A percentile compares a stretch with the other conserved stretches of the same genome.
Conservation (phyloP, 2,888 invertebrate species). For the Athrips mouffetella region DNA sequence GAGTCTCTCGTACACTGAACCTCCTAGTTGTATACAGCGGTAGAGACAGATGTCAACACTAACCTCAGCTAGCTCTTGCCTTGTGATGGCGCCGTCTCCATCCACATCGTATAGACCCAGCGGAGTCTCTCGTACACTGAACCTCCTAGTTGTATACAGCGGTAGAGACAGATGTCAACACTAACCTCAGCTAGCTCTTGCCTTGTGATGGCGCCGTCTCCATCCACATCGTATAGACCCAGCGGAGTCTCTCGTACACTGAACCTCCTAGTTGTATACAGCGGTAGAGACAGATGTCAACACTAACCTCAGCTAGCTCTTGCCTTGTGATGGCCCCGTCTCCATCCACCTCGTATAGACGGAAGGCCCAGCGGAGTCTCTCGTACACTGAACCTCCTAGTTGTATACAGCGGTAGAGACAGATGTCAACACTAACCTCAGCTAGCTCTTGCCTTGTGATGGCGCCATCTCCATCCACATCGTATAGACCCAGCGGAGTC, state of each 20-base stretch:
- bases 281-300: too few relatives aligned
- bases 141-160: too few relatives aligned
- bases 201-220: constrained; percentile 96
- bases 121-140: too few relatives aligned
- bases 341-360: constrained; percentile 96
- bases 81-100: constrained; percentile 96
- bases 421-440: constrained; percentile 82
- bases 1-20: too few relatives aligned
- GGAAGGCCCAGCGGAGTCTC: too few relatives aligned
- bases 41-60: too few relatives aligned
- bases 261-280: too few relatives aligned
- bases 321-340: constrained; percentile 96
- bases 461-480: constrained; percentile 96
- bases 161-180: too few relatives aligned
- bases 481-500: constrained; percentile 97
- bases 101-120: constrained; percentile 97
- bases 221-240: constrained; percentile 98
- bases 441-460: constrained; percentile 95
- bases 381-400: too few relatives aligned
- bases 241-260: too few relatives aligned
- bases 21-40: too few relatives aligned
- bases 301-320: constrained; percentile 94
- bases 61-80: constrained; percentile 93
- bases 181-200: constrained; percentile 93
- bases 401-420: too few relatives aligned